Evolutionary conservation across 1,140 invertebrate genomes (phyloP), one percentile per base, ranked within the genome.

Genomic region (Tetraneura akinire): DNA sequence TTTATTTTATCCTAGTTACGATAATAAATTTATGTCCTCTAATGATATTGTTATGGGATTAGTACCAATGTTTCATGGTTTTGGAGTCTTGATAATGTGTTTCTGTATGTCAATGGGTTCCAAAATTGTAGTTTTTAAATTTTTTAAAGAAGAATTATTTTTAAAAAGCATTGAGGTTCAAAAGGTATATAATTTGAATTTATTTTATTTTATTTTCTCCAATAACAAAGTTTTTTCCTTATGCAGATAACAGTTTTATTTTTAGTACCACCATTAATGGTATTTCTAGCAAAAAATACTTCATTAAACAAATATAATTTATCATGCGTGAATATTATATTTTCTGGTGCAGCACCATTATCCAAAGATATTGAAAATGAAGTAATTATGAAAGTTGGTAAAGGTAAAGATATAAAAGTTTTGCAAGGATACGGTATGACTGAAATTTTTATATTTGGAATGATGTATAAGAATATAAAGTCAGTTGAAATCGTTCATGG

Each of bases 371-470:
- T 81, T 13, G 60, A 82, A 47, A 37, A 80, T 13, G 80, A 81
- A 81, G 71, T 81, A 18, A 13, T 16, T 23, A 51, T 42, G 18
- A 55, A n/a, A 37, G 57, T 76, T 23, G n/a, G 73, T 55, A 81
- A 80, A 21, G 83, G 83, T 57, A 85, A 85, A 53, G 83, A 85
- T 45, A 84, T 85, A 5, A 84, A 85, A 80, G 82, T 86, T 82
- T 83, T 84, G 10, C 91, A 92, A 83, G 90, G 88, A 1, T 92
- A 92, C 83, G 91, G 91, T 1, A 87, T 93, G 83, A 92, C 91
- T 6, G 91, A 93, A 84, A 88, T 89, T 0, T 90, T 91, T 1
- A 84, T 91, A 37, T 37, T 37, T 3, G 32, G 32, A 4, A 37
- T 8, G 3, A 37, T 37, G 8, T 37, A 37, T 37, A 37, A 37